These are phyloP conservation scores for Rhopilema esculentum DNA, from an alignment of 30 jellyfish, hydroid and myxozoan species.

Conservation along the genomic window DNA sequence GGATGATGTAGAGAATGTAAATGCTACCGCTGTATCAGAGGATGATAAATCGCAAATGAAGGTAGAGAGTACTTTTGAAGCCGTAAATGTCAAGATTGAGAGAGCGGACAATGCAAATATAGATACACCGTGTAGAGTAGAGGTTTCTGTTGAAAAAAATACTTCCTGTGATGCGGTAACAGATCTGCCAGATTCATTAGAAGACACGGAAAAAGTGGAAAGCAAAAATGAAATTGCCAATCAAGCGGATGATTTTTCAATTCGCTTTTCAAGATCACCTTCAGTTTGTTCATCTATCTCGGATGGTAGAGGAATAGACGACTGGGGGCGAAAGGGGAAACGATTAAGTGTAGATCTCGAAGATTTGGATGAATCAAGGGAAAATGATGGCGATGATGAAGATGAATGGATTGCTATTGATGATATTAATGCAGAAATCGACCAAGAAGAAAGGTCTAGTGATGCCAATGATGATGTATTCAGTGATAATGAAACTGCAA, in stretches of 20 bases:
- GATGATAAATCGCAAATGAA: not conserved
- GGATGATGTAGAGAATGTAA: not conserved
- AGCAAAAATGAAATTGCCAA: no score
- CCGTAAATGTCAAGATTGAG: no score
- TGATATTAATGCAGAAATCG: not conserved
- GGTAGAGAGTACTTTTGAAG: no score
- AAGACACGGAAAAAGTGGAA: no score
- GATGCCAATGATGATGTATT: not conserved
- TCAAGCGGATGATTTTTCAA: not conserved
- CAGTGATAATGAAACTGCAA: not conserved
- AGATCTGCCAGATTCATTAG: no score
- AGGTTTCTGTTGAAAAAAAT: no score
- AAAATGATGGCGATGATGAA: not conserved
- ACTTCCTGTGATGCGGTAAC: no score
- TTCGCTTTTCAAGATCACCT: conserved; percentile 28
- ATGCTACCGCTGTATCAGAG: not conserved
- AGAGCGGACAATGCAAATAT: no score
- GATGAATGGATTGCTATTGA: conserved; percentile 36
- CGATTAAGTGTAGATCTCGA: not conserved
- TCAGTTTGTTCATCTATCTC: conserved; percentile 54
- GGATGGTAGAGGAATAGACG: conserved; percentile 35
- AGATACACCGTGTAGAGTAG: no score
- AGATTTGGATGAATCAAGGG: not conserved
- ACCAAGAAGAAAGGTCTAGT: not conserved
- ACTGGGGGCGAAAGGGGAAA: conserved; percentile 55